Evolutionary conservation across 2,797 vertebrate species (phyloP), one percentile per base, ranked within the genome.

Genomic region (Malacoctenus gilli): DNA sequence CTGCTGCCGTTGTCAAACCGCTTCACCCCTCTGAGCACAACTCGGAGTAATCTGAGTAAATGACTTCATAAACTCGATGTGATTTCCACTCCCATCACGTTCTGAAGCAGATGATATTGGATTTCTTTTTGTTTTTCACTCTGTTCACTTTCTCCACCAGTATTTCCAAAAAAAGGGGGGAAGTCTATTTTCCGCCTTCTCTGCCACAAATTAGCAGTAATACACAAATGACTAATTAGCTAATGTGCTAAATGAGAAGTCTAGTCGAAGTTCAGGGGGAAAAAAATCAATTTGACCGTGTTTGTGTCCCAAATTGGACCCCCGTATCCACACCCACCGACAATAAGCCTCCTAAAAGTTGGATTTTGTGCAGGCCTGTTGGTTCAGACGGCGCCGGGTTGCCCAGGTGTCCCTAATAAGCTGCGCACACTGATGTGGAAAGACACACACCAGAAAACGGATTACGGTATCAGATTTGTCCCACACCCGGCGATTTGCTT

Each of bases 391-490:
- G 13, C n/a, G n/a, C 10, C 11, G 30, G 59, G 65, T 79, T 66
- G 51, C 48, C 58, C 71, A 85, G 72, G 65, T 74, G 78, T 56
- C 38, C 11, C 59, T 68, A 75, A 79, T 77, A 51, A 73, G 59
- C 52, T 28, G 6, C 50, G 35, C 41, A 67, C 57, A 21, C 41
- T 16, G 57, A 44, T 53, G 41, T 48, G 50, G 72, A 61, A 46
- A 74, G 50, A 70, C 65, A 42, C 10, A 63, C 47, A 56, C 30
- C 63, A 39, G 53, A 41, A 31, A 64, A 56, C 8, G 41, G 75
- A 82, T 84, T 81, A 79, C 8, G 18, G 1, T 63, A 72, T 79
- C 79, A 51, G 75, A 69, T 77, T 71, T 49, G 72, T 70, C 57
- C 35, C 25, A 69, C 35, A n/a, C 55, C 48, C 53, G 13, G 44